phyloP scores from a whole-genome alignment of 2,113 vertebrate genomes.

The Leptodactylus fuscus region DNA sequence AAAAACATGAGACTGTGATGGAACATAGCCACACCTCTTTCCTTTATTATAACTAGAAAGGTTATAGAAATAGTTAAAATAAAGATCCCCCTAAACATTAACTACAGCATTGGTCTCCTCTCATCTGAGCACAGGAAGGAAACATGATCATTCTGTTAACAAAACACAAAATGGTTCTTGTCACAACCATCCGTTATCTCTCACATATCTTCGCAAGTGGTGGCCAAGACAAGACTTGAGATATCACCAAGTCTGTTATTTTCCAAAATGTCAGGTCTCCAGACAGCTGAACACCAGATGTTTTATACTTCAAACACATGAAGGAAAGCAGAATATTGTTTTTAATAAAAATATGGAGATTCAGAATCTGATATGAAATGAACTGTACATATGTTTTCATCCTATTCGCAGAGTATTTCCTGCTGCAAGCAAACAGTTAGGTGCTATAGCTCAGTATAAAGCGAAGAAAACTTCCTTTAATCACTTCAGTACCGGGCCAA shows the following conservation, averaged over 20 bases:
- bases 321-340: neutral
- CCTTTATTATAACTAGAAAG: too few relatives aligned
- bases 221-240: neutral
- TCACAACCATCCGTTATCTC: neutral
- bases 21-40: neutral
- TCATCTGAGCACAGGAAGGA: neutral
- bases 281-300: conserved; percentile 40
- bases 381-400: neutral
- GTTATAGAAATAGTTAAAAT: too few relatives aligned
- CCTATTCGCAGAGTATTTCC: too few relatives aligned
- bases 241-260: neutral
- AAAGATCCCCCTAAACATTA: too few relatives aligned
- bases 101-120: neutral
- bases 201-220: neutral
- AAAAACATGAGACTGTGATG: neutral
- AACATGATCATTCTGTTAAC: neutral
- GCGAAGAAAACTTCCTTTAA: too few relatives aligned
- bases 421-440: too few relatives aligned
- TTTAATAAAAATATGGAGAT: neutral
- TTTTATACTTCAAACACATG: neutral
- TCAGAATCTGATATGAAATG: neutral
- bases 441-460: too few relatives aligned
- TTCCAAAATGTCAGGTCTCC: conserved; percentile 1
- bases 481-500: too few relatives aligned
- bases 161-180: neutral